Base-by-base conservation (phyloP, 2,113 vertebrate species). In the Scopus umbretta region DNA sequence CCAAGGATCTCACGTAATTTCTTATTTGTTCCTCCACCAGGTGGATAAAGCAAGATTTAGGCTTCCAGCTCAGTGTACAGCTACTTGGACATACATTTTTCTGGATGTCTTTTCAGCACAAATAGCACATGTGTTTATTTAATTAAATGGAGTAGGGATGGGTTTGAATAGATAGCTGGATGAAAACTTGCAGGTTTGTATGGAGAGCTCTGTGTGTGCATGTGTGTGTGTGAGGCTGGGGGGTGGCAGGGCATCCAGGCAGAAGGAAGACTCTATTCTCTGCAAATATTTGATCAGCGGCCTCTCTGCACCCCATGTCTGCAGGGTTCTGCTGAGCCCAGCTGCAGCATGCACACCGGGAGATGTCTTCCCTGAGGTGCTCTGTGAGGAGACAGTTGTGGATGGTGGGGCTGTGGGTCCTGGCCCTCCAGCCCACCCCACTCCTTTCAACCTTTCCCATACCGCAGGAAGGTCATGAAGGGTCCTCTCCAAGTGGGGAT, bases 291-390 rank as follows among this genome's bases (percentile, higher is more conserved):
- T 89, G 59, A 67, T 36, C 73, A 81, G 27, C 50, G 84, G 50
- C 16, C 36, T 43, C 58, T 61, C 36, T 78, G 50, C 34, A 80
- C 14, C 36, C 36, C 42, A 3, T 2, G 23, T n/a, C 50, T 63
- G 61, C 42, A 45, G 70, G 11, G 13, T 55, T 74, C 5, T 3
- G 13, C 34, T 27, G 65, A 85, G 53, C 30, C 38, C 43, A 68
- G 62, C 8, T 2, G 1, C 30, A 6, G 6, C 12, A 2, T 22
- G 40, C 16, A 34, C 0, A 1, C 21, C 59, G 36, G 63, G 15
- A 68, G 11, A 29, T 27, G 5, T 23, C 50, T 91, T 88, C 11
- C 52, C 29, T 50, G 32, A 62, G 25, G 45, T 34, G 16, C 7
- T 42, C 34, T 30, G 13, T 2, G 2, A 82, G 65, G 16, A 86